Conservation (phyloP, 2,113 vertebrate genomes). For the Malaclemys terrapin region DNA sequence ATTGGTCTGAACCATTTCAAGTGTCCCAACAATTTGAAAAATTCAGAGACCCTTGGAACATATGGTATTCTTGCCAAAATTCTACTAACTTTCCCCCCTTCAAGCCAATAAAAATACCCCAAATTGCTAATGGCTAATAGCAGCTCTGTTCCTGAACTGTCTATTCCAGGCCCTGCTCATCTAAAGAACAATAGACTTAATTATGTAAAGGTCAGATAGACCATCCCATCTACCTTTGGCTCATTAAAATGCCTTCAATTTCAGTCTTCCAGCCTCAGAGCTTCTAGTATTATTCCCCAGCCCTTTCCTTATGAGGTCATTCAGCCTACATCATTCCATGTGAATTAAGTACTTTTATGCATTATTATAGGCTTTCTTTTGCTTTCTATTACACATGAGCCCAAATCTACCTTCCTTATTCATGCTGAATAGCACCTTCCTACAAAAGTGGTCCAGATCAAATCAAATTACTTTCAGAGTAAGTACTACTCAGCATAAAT, state of each 20-base stretch:
- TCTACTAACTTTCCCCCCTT: neutral
- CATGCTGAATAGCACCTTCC: neutral
- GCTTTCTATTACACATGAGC: fast-evolving
- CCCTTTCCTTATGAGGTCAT: neutral
- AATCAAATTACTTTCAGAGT: neutral
- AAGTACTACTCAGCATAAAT: neutral
- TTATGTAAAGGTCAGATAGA: neutral
- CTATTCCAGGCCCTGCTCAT: neutral
- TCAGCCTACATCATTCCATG: neutral
- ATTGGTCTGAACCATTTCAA: neutral
- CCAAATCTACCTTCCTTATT: neutral
- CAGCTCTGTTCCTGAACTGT: neutral
- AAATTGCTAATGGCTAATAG: neutral
- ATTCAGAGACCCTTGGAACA: neutral
- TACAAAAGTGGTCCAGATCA: neutral
- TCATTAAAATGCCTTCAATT: neutral
- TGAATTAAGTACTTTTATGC: neutral
- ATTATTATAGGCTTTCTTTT: neutral
- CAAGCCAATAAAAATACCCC: neutral
- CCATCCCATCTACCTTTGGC: fast-evolving
- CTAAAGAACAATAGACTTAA: neutral
- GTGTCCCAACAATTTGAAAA: neutral
- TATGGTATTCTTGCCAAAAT: neutral
- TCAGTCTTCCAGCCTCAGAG: neutral
- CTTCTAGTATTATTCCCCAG: neutral